These are phyloP conservation scores for Tokudaia muenninki DNA, from an alignment of 2,797 vertebrate species.

Conservation along the genomic window DNA sequence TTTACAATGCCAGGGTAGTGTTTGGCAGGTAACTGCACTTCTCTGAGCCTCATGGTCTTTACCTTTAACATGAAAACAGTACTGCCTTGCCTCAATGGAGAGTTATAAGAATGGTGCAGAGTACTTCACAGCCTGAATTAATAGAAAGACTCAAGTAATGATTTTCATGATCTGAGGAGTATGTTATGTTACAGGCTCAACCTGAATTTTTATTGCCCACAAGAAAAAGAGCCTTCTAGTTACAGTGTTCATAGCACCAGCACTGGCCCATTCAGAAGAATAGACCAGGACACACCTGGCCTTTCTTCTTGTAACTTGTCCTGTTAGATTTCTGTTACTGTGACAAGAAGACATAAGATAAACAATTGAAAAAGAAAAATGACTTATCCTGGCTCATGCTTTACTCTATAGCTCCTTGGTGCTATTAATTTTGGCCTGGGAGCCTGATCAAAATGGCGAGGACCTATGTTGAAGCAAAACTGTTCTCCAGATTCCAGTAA, in stretches of 20 bases:
- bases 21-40: not conserved
- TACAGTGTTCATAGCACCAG: not conserved
- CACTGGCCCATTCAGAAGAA: not conserved
- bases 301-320: not conserved
- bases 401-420: not conserved
- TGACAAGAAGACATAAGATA: not conserved
- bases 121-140: not conserved
- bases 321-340: not conserved
- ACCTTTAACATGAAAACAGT: slow-evolving; percentile 3
- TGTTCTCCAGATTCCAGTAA: not conserved
- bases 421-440: not conserved
- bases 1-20: slow-evolving; percentile 3
- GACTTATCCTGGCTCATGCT: not conserved
- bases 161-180: not conserved
- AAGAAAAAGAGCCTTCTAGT: not conserved
- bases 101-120: not conserved
- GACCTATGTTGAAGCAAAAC: too few relatives aligned
- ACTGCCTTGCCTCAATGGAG: not conserved
- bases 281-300: not conserved
- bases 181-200: not conserved
- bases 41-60: slow-evolving; percentile 7
- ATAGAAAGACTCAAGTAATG: not conserved
- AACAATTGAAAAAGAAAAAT: not conserved
- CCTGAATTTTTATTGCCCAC: not conserved
- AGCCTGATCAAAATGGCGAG: not conserved